Evolutionary conservation across 2,888 invertebrate species (phyloP), one percentile per base, ranked within the genome.

Genomic region (Campaea margaritaria): DNA sequence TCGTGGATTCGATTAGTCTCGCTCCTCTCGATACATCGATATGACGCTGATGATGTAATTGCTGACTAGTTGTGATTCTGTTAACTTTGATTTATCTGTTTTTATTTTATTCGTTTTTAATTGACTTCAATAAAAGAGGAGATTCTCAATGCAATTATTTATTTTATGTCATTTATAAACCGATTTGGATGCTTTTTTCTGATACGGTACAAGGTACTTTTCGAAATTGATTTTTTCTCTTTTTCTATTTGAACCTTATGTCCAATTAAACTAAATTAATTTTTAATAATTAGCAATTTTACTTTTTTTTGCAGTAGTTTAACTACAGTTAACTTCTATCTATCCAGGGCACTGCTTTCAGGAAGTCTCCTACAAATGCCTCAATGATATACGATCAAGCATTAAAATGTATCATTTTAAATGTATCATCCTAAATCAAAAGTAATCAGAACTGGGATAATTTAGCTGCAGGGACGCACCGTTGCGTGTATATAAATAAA

Each of bases 31-130:
- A 78, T 77, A 75, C 76, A 77, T 83, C 82, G 77, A 85, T 82
- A 78, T 81, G 84, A 83, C 85, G 78, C 73, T 74, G 83, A 81
- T 86, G 85, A 82, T 78, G 85, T 82, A 85, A 86, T 85, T 81
- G 79, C 75, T 60, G 70, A 75, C 72, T 76, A 72, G 68, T 69
- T 64, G 49, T 50, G 34, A 54, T 59, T 54, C 45, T 44, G 45
- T 5, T 50, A 50, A 41, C 59, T 46, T 48, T 39, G 16, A 12
- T 21, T 42, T 48, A 39, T 27, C 13, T 8, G 21, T n/a, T 14
- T 31, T 31, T 7, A 31, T 31, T 31, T 21, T 21, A 21, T 21
- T n/a, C n/a, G n/a, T n/a, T n/a, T n/a, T n/a, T n/a, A n/a, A n/a
- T n/a, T n/a, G n/a, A n/a, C n/a, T n/a, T n/a, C n/a, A n/a, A n/a